These are phyloP conservation scores for Okamejei kenojei DNA, from an alignment of 2,797 vertebrate genomes.

Conservation along the genomic window DNA sequence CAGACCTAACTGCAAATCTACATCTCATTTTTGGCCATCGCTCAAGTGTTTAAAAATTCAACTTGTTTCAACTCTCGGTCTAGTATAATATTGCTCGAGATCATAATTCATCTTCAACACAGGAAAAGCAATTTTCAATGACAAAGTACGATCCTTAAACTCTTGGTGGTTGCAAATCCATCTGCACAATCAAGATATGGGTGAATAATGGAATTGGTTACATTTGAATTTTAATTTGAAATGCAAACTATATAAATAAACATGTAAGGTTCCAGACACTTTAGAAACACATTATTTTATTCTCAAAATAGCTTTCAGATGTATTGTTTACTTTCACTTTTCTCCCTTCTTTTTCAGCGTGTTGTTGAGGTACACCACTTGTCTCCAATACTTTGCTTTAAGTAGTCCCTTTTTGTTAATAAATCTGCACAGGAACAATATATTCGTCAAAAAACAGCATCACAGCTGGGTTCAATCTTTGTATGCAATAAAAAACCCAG, in stretches of 20 bases:
- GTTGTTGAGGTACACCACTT: neutral
- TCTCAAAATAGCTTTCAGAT: neutral
- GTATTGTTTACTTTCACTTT: neutral
- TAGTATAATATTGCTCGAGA: neutral
- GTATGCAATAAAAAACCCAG: neutral
- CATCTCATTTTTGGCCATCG: neutral
- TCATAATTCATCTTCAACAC: neutral
- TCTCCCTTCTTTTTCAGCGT: neutral
- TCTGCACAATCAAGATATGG: neutral
- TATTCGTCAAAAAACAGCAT: neutral
- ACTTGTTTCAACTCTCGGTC: neutral
- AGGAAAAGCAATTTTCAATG: neutral
- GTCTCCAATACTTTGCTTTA: neutral
- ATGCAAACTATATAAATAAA: neutral
- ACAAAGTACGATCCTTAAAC: neutral
- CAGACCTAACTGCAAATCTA: neutral
- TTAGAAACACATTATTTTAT: neutral
- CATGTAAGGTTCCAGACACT: neutral
- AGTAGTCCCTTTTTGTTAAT: neutral
- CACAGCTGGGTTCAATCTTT: neutral
- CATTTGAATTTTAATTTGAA: slow-evolving; percentile 7
- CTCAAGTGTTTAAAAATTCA: neutral
- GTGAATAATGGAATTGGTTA: neutral
- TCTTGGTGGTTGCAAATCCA: neutral
- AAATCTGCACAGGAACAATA: neutral